Percentiles rank a stretch among this genome's conserved stretches.
phyloP scores from a whole-genome alignment of 2,113 vertebrate genomes.

The Hipposideros armiger region DNA sequence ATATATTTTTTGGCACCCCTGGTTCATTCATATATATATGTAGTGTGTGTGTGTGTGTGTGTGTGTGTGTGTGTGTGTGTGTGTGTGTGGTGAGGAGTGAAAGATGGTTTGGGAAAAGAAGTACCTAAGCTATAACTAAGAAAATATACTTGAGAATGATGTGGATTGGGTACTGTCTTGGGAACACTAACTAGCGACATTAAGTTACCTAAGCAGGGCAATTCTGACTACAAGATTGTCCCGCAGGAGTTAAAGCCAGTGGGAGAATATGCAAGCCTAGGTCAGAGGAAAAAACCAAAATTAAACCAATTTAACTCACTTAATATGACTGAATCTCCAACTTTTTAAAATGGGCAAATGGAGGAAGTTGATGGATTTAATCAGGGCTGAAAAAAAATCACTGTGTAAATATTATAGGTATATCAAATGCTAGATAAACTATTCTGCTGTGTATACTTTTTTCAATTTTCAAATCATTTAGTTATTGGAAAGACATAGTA shows the following conservation, averaged over 20 bases:
- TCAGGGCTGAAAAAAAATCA: conserved; percentile 57
- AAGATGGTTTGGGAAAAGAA: not conserved
- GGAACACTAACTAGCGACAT: not conserved
- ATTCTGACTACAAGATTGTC: not conserved
- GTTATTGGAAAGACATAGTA: conserved; percentile 55
- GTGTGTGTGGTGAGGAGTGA: not conserved
- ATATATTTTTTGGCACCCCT: too few relatives aligned
- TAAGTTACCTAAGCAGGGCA: not conserved
- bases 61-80: too few relatives aligned
- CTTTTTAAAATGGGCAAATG: conserved; percentile 56
- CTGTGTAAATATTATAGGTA: conserved; percentile 35
- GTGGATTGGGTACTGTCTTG: not conserved
- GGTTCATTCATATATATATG: too few relatives aligned
- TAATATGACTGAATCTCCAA: conserved; percentile 28
- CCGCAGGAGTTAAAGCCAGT: not conserved
- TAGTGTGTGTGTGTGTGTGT: too few relatives aligned
- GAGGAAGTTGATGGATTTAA: conserved; percentile 66
- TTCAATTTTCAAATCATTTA: conserved; percentile 68
- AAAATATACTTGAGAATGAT: not conserved
- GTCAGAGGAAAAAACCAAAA: not conserved
- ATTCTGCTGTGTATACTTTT: conserved; percentile 25
- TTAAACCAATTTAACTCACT: conserved; percentile 57
- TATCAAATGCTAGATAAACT: conserved; percentile 59
- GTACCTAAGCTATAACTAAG: not conserved
- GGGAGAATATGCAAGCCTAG: not conserved